Conservation (phyloP, 2,797 vertebrate species). For the Pangasius mekongensis region DNA sequence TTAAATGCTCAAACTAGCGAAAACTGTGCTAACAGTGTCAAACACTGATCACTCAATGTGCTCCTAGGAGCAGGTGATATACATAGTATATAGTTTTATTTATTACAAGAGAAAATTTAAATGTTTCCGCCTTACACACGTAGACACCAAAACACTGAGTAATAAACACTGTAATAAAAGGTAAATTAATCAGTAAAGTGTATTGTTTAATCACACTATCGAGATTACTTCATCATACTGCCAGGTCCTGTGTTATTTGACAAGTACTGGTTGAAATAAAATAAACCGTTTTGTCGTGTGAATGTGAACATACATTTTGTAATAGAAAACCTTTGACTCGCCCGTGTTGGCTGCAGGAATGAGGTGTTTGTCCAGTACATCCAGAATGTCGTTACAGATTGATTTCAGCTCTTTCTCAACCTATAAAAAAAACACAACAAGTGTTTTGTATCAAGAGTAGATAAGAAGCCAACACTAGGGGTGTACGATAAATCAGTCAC, state of each 20-base stretch:
- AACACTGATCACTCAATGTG: not conserved
- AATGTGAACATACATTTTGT: constrained; percentile 89
- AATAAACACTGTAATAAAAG: not conserved
- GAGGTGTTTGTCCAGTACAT: constrained; percentile 99
- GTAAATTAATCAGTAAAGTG: not conserved
- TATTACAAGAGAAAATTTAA: not conserved
- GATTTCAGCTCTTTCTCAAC: constrained; percentile 90
- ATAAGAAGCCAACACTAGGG: no score
- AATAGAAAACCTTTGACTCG: constrained; percentile 99
- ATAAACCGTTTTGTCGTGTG: not conserved
- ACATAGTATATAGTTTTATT: no score
- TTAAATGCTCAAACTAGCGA: not conserved
- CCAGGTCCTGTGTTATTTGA: no score
- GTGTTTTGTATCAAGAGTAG: not conserved
- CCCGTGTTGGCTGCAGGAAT: constrained; percentile 91
- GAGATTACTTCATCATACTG: not conserved
- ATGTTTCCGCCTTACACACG: not conserved
- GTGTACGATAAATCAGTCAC: not conserved
- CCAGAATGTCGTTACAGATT: constrained; percentile 98
- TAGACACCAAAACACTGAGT: not conserved
- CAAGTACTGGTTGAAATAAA: not conserved
- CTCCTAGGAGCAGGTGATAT: not conserved
- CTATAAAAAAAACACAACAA: constrained; percentile 48
- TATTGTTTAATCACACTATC: not conserved
- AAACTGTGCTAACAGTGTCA: no score